phyloP scores from a whole-genome alignment of 2,113 vertebrate genomes.

The Cynoglossus semilaevis region DNA sequence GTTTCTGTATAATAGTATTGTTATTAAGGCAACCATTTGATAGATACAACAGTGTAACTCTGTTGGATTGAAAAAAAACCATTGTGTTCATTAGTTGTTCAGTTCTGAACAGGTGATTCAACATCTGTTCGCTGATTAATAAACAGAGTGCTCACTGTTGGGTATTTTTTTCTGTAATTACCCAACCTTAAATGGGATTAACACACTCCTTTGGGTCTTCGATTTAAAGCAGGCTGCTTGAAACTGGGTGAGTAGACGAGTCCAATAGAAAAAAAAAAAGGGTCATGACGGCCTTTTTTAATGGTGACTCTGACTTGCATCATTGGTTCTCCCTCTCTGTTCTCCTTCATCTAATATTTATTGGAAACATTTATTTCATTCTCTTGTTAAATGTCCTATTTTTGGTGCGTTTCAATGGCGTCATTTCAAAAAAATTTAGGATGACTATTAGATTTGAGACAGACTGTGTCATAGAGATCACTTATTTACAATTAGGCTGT shows the following conservation, averaged over 20 bases:
- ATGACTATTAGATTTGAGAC: no score
- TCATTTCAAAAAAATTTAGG: no score
- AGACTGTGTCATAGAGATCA: no score
- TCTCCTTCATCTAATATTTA: slow-evolving; percentile 32
- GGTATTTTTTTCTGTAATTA: slow-evolving; percentile 53
- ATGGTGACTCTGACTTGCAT: slow-evolving; percentile 34
- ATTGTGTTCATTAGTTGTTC: slow-evolving; percentile 42
- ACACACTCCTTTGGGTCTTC: slow-evolving; percentile 33
- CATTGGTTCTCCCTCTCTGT: slow-evolving; percentile 4
- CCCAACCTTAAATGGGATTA: slow-evolving; percentile 63
- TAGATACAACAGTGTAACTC: not conserved
- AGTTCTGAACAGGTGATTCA: slow-evolving; percentile 58
- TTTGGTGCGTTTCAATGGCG: no score
- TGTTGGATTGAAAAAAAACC: slow-evolving; percentile 7
- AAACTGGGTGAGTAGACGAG: slow-evolving; percentile 13
- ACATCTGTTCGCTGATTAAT: slow-evolving; percentile 40
- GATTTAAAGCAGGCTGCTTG: slow-evolving; percentile 29
- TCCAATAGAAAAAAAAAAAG: slow-evolving; percentile 23
- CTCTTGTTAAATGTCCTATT: slow-evolving; percentile 17
- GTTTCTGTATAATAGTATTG: no score
- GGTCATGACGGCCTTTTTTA: slow-evolving; percentile 46
- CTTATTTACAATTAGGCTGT: no score
- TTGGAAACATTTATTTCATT: slow-evolving; percentile 35
- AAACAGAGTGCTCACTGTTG: slow-evolving; percentile 44
- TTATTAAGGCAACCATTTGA: not conserved